Evolutionary conservation across 2,797 vertebrate genomes (phyloP), one percentile per base, ranked within the genome.

Genomic region (Peromyscus melanophrys): DNA sequence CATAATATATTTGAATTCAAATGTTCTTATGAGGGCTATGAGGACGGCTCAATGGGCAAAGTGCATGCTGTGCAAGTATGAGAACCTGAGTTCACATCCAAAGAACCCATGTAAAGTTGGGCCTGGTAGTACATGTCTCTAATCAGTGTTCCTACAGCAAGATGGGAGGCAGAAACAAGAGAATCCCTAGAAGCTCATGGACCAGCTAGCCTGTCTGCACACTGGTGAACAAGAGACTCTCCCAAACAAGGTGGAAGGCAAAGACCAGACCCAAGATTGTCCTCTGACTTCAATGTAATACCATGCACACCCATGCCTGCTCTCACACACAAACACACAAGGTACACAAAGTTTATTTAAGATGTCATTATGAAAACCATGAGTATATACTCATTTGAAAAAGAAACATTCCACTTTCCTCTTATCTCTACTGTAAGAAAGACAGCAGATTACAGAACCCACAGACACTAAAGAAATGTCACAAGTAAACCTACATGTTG

Each of bases 401-500:
- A 77, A 69, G 65, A 85, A 86, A 27, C 81, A 92, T 77, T 92
- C 84, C 49, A 92, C 69, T 86, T 94, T 83, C 59, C 16, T 97
- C 55, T 83, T 94, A n/a, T 67, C 80, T 73, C 6, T 96, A 31
- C 81, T 81, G 4, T 94, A 89, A 94, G 25, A 63, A 90, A 91
- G 31, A 87, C 17, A 69, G 31, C 12, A 90, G 31, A 27, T 43
- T 67, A 52, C 17, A 55, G 37, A 86, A 96, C 52, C n/a, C 43
- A 83, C 23, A 90, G 52, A 73, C 10, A 80, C 63, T 67, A 82
- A 77, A n/a, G 9, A 14, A 57, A 57, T 92, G 63, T 40, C 65
- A 43, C 19, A 55, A 57, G 73, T 19, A 80, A 77, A 10, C 69
- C 61, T 93, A n/a, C 29, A 55, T 3, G 16, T 46, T 59, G 31